Conservation (phyloP, 2,888 invertebrate genomes). For the Hydriomena furcata region DNA sequence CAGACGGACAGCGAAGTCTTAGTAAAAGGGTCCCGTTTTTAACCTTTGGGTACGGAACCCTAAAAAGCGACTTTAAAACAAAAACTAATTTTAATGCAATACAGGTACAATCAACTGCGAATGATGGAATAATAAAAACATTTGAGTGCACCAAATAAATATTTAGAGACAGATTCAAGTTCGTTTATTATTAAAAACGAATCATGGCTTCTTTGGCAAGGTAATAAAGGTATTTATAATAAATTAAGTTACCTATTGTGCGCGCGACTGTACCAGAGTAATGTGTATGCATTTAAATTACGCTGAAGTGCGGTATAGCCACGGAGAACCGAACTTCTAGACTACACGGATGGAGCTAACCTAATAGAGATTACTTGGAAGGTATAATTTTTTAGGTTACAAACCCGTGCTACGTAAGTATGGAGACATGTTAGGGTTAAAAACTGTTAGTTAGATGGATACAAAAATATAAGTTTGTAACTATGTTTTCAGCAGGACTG, state of each 20-base stretch:
- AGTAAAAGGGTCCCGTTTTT: too few relatives aligned
- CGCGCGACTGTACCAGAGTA: slow-evolving; percentile 52
- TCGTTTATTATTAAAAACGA: slow-evolving; percentile 35
- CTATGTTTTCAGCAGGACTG: too few relatives aligned
- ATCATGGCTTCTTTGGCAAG: slow-evolving; percentile 39
- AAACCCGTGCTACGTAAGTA: too few relatives aligned
- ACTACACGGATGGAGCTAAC: background rate
- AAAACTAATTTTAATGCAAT: too few relatives aligned
- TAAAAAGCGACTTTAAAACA: too few relatives aligned
- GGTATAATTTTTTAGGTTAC: too few relatives aligned
- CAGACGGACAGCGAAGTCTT: too few relatives aligned
- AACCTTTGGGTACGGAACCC: too few relatives aligned
- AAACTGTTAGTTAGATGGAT: too few relatives aligned
- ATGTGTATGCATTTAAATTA: slow-evolving; percentile 76
- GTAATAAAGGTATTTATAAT: slow-evolving; percentile 65
- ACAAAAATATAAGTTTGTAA: too few relatives aligned
- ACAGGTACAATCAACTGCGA: background rate
- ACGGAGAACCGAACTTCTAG: slow-evolving; percentile 10
- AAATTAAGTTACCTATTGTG: slow-evolving; percentile 60
- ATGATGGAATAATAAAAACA: slow-evolving; percentile 15
- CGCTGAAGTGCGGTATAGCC: slow-evolving; percentile 59
- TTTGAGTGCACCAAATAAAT: slow-evolving; percentile 12
- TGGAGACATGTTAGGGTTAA: too few relatives aligned
- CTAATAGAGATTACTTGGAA: too few relatives aligned
- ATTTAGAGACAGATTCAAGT: slow-evolving; percentile 16